Base-by-base conservation (phyloP, 2,888 invertebrate species). In the Harpalus rubripes region DNA sequence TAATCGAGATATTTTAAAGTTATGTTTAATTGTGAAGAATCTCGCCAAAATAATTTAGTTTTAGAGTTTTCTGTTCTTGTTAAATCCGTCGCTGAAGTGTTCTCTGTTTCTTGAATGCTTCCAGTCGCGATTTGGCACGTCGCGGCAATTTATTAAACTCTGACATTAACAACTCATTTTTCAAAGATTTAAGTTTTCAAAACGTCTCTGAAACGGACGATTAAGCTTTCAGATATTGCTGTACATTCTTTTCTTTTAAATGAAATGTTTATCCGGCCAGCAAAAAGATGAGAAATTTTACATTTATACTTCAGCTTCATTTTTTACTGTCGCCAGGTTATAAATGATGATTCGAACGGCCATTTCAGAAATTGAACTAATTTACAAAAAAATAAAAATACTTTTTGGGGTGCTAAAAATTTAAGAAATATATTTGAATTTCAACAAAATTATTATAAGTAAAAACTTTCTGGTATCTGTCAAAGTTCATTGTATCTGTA, bases 141-240 rank as follows among this genome's bases (percentile, higher is more conserved):
- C 78, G 16, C 32, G 18, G 78, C 85, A 68, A 85, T 85, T 85
- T 85, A 85, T 85, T 85, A 80, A 85, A 85, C 79, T 58, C 58
- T 80, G 85, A 85, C 85, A 80, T 85, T 85, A 85, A 85, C 80
- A 85, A 85, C 79, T 85, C 85, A 85, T 85, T 85, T 85, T 85
- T 85, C 85, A 85, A 72, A 85, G 85, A 85, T 85, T 85, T 85
- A 85, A 85, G 80, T 85, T 85, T 85, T 85, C 85, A 85, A 72
- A 85, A 85, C 72, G 85, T 79, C 79, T 52, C 58, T 80, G 52
- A 26, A 79, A 84, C 65, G 52, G 85, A 80, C 85, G 85, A 85
- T 85, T 85, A 85, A 85, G 80, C 80, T 79, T 76, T 63, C 65
- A 65, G 84, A 76, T 84, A 84, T 78, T 84, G 63, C 65, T 80